Evolutionary conservation across 2,113 vertebrate genomes (phyloP), one percentile per base, ranked within the genome.

Genomic region (Antechinus stuartii): DNA sequence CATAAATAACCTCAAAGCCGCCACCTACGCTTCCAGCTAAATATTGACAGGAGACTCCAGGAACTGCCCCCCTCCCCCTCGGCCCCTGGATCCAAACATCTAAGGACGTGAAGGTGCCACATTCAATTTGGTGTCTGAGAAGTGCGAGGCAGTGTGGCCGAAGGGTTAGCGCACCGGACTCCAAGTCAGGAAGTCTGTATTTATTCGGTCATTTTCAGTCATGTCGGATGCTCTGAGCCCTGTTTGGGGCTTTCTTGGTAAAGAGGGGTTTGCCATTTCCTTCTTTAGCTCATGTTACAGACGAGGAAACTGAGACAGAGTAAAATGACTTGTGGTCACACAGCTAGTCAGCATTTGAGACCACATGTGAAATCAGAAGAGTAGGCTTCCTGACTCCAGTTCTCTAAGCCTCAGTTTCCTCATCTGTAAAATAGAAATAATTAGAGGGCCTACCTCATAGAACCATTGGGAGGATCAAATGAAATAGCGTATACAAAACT

Each of bases 11-110:
- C 56, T 92, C 55, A 55, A 90, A 91, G 95, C 92, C 54, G 84
- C 93, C 93, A 94, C 96, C 96, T 94, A 61, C 61, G 54, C 96
- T 97, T 97, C 92, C 93, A 91, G 96, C 93, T 95, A 95, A 98
- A 97, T 92, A 95, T 68, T 57, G 92, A 92, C 93, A 93, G 94
- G 91, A 95, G 96, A 95, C 50, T n/a, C 93, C 61, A 96, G 93
- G 94, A 93, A 89, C 49, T 68, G 11, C 92, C 93, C 7, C 95
- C 94, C 68, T 23, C 7, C n/a, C n/a, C 68, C 16, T 84, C n/a
- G 2, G 68, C n/a, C 68, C n/a, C 19, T 84, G 61, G 35, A 76
- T 76, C 61, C 90, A 92, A 97, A 90, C 49, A 92, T 92, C 49
- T 42, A n/a, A 93, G 84, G 76, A 91, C 49, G 61, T 76, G 55